Conservation (phyloP, 2,888 invertebrate species). For the Dryomyza anilis region DNA sequence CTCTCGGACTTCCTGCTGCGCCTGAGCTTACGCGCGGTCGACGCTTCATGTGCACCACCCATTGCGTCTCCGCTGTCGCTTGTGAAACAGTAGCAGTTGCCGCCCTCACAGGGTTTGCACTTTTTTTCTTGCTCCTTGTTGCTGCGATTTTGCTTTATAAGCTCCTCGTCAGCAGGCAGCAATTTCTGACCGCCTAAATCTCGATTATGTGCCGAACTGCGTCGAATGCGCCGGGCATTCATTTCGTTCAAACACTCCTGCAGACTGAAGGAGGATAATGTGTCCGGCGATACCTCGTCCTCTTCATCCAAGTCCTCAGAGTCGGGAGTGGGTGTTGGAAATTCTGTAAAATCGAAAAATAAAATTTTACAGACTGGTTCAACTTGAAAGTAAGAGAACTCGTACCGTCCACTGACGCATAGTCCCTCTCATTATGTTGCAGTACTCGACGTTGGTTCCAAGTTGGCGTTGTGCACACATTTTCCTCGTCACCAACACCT, state of each 20-base stretch:
- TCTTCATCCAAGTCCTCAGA: slow-evolving; percentile 39
- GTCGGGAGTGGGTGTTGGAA: slow-evolving; percentile 1
- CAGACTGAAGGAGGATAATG: slow-evolving; percentile 54
- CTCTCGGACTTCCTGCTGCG: slow-evolving; percentile 45
- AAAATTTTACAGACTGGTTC: neutral
- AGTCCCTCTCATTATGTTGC: neutral
- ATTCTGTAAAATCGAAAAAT: too few species aligned
- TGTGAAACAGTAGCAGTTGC: slow-evolving; percentile 60
- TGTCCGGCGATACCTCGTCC: slow-evolving; percentile 42
- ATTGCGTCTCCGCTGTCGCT: slow-evolving; percentile 58
- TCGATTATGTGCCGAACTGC: slow-evolving; percentile 46
- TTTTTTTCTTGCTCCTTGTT: slow-evolving; percentile 55
- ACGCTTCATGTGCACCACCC: neutral
- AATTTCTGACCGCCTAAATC: slow-evolving; percentile 35
- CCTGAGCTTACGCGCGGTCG: slow-evolving; percentile 41
- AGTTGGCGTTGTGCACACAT: neutral
- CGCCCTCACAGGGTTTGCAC: slow-evolving; percentile 57
- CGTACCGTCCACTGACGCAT: neutral
- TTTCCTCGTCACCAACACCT: neutral
- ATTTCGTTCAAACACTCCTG: slow-evolving; percentile 58
- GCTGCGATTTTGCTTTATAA: slow-evolving; percentile 55
- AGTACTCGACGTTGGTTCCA: neutral
- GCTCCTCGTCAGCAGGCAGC: slow-evolving; percentile 43
- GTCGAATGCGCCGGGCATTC: slow-evolving; percentile 50
- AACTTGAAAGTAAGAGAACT: neutral